Evolutionary conservation across 2,888 invertebrate genomes (phyloP).

Genomic region (Clunio marinus): DNA sequence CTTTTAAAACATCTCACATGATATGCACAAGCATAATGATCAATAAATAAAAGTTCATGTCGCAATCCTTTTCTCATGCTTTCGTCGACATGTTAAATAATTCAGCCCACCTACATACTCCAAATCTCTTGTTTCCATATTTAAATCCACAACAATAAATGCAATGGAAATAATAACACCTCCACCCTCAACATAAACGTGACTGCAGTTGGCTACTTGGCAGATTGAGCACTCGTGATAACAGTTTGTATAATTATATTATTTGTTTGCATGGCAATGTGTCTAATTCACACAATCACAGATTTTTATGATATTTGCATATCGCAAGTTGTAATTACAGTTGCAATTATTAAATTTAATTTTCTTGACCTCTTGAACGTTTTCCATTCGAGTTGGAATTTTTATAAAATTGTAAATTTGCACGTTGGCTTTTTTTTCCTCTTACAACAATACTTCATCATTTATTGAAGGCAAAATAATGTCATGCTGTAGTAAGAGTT

Average conservation of each 20-base stretch:
- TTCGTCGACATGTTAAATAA: background rate
- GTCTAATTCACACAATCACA: too few relatives aligned
- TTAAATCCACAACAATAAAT: background rate
- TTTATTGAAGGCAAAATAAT: too few relatives aligned
- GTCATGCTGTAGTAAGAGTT: background rate
- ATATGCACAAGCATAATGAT: background rate
- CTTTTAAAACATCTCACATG: background rate
- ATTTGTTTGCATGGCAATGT: background rate
- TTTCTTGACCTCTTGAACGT: too few relatives aligned
- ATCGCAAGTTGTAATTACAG: too few relatives aligned
- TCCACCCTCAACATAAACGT: background rate
- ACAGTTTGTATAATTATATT: background rate
- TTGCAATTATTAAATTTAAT: too few relatives aligned
- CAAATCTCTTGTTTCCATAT: background rate
- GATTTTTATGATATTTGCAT: too few relatives aligned
- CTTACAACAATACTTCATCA: too few relatives aligned
- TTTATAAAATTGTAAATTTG: too few relatives aligned
- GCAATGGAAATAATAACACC: background rate
- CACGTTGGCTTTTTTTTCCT: too few relatives aligned
- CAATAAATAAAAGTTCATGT: slow-evolving; percentile 10
- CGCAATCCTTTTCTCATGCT: background rate
- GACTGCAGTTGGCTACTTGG: background rate
- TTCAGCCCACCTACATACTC: slow-evolving; percentile 1
- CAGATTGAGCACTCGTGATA: background rate
- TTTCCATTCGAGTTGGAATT: too few relatives aligned